Percentiles rank a stretch among this genome's conserved stretches.
phyloP scores from a whole-genome alignment of 2,797 vertebrate genomes.

The Paramormyrops hopkinsi region DNA sequence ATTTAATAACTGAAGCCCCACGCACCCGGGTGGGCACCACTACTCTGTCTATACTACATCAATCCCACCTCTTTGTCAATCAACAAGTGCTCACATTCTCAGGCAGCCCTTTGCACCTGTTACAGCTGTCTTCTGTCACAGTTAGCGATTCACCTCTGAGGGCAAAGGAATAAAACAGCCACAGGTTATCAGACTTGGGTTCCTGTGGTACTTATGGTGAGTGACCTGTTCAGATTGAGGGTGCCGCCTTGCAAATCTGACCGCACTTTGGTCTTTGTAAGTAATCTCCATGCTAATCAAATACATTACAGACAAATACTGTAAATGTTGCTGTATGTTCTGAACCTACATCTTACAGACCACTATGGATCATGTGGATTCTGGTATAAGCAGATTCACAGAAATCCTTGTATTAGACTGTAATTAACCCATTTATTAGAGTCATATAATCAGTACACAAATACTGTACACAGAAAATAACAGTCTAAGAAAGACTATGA shows the following conservation, averaged over 20 bases:
- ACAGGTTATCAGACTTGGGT: background rate
- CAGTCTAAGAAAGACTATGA: background rate
- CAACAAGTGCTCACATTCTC: background rate
- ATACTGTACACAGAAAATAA: slow-evolving; percentile 7
- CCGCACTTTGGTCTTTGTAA: background rate
- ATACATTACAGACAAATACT: background rate
- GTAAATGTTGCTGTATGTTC: background rate
- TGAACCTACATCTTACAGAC: background rate
- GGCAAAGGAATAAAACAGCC: background rate
- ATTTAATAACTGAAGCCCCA: background rate
- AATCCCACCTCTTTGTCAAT: background rate
- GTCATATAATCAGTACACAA: slow-evolving; percentile 34
- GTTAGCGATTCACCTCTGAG: background rate
- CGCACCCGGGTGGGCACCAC: background rate
- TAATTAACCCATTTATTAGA: slow-evolving; percentile 25
- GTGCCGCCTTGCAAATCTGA: background rate
- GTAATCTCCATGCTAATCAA: background rate
- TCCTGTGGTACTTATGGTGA: background rate
- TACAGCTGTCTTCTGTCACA: background rate
- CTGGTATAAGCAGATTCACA: background rate
- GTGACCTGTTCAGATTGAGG: background rate
- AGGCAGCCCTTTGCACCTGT: background rate
- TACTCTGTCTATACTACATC: background rate
- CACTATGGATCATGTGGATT: background rate
- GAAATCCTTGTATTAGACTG: background rate